Evolutionary conservation across 2,888 invertebrate species (phyloP), one percentile per base, ranked within the genome.

Genomic region (Pseudolycoriella hygida): DNA sequence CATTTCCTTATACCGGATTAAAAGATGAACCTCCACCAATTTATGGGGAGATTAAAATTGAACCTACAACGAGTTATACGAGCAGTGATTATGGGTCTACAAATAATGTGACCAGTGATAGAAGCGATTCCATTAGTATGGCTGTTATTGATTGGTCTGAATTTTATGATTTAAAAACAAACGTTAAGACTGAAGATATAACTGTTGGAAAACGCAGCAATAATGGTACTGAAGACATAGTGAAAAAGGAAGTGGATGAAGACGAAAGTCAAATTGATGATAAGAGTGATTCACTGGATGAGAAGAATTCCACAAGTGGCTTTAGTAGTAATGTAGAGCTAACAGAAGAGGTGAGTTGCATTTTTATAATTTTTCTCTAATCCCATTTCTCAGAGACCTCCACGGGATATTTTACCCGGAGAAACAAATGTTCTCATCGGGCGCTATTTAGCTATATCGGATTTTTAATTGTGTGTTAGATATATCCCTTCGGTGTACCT

Each of bases 21-120:
- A 54, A 68, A 64, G 55, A 57, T 68, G 51, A 72, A 62, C 50
- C 67, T 52, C 50, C 52, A 61, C 49, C 72, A 2, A 20, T 43
- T 3, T 20, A 14, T 14, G 19, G 37, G 8, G 19, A 43, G 6
- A 14, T 17, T 5, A n/a, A 12, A 40, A 17, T 25, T 38, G 30
- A 38, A 18, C 40, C 18, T 8, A 12, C 40, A 40, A 10, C 40
- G 14, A 10, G 19, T 19, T 15, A 17, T 18, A 19, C 19, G 18
- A 8, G 30, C 10, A 42, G 30, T 30, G 40, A 40, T 25, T 12
- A 17, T 40, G 40, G 31, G 10, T 25, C 25, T 4, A 30, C 31
- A 31, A 2, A 20, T 18, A 15, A 39, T 30, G 12, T 30, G 10
- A 30, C 31, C 12, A 40, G 39, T 15, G 37, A 17, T 3, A 30